Evolutionary conservation across 64 coral and sea anemone genomes (phyloP).

Genomic region (Montipora sp.): DNA sequence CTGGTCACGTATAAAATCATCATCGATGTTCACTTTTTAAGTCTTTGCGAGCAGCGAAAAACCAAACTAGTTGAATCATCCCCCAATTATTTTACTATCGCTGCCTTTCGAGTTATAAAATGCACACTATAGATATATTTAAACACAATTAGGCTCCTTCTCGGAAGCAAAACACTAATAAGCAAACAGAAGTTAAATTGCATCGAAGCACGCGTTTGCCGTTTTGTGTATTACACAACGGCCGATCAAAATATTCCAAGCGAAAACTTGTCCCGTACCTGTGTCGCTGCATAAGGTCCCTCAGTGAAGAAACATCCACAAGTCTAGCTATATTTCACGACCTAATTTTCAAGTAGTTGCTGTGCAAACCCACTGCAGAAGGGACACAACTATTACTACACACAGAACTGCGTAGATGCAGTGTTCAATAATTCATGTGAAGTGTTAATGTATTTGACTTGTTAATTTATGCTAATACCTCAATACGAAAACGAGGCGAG

Average conservation of each 20-base stretch:
- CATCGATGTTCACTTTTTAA: background rate
- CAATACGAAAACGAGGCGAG: slow-evolving; percentile 21
- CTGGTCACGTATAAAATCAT: background rate
- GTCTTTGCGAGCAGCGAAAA: background rate
- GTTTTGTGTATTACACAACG: slow-evolving; percentile 9
- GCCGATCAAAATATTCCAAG: background rate
- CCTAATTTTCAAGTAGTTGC: slow-evolving; percentile 4
- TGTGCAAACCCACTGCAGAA: slow-evolving; percentile 30
- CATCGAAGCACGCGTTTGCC: slow-evolving; percentile 6
- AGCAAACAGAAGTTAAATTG: slow-evolving; percentile 63
- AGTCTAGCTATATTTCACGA: slow-evolving; percentile 37
- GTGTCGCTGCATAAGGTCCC: slow-evolving; percentile 57
- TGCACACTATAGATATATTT: slow-evolving; percentile 2
- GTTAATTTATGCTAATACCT: slow-evolving; percentile 34
- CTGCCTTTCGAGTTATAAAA: slow-evolving; percentile 14
- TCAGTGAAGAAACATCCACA: slow-evolving; percentile 46
- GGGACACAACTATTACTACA: background rate
- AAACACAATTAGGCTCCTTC: slow-evolving; percentile 35
- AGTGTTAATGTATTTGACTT: slow-evolving; percentile 43
- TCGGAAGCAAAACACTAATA: slow-evolving; percentile 40
- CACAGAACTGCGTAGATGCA: slow-evolving; percentile 28
- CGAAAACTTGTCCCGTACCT: slow-evolving; percentile 4
- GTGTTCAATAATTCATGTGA: slow-evolving; percentile 34
- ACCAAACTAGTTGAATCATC: background rate
- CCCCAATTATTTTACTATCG: background rate